A percentile compares a stretch with the other conserved stretches of the same genome.
phyloP scores from a whole-genome alignment of 1,140 invertebrate genomes.

The Episyrphus balteatus region DNA sequence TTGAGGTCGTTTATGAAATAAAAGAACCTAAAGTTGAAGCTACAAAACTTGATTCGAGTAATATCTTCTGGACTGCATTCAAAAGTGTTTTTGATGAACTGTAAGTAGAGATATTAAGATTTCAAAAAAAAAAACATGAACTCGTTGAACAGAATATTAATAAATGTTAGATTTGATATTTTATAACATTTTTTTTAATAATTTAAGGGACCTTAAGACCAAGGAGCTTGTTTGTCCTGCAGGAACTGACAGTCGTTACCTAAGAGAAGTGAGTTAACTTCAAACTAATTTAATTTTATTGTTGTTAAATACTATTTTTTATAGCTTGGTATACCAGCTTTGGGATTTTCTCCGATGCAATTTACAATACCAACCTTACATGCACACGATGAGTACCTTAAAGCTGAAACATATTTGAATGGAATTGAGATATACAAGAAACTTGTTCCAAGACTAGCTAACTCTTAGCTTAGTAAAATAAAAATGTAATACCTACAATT shows the following conservation, averaged over 20 bases:
- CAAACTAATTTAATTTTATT: no score
- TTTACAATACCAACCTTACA: slow-evolving; percentile 65
- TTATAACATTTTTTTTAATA: no score
- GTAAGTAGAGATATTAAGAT: no score
- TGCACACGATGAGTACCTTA: slow-evolving; percentile 68
- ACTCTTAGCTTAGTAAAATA: no score
- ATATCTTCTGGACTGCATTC: slow-evolving; percentile 74
- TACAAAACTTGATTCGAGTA: slow-evolving; percentile 52
- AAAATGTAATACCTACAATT: no score
- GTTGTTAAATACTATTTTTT: no score
- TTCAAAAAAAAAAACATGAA: no score
- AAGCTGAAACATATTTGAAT: slow-evolving; percentile 54
- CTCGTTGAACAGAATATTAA: not conserved
- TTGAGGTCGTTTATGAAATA: slow-evolving; percentile 57
- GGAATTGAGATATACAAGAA: slow-evolving; percentile 64
- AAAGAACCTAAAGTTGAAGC: slow-evolving; percentile 47
- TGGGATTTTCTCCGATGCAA: slow-evolving; percentile 77
- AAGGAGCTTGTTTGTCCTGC: slow-evolving; percentile 60
- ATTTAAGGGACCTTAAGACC: slow-evolving; percentile 39
- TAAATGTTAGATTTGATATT: no score
- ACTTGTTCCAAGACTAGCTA: slow-evolving; percentile 41
- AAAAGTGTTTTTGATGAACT: slow-evolving; percentile 42
- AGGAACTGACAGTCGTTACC: slow-evolving; percentile 61
- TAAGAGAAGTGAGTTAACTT: slow-evolving; percentile 45
- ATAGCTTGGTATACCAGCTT: slow-evolving; percentile 59